Conservation (phyloP, 30 jellyfish, hydroid and myxozoan genomes). For the Phacellophora camtschatica region DNA sequence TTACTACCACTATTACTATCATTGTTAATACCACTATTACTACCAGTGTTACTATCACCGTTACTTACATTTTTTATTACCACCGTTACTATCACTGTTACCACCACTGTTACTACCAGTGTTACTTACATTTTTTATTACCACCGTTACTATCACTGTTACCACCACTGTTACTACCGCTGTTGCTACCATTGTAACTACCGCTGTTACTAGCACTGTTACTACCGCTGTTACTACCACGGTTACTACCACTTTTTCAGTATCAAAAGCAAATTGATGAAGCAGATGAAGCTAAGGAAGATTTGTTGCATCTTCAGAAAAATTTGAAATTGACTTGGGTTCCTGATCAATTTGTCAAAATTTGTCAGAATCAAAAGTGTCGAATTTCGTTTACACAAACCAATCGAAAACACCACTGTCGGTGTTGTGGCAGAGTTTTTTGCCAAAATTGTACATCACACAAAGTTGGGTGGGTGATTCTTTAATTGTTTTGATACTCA, state of each 20-base stretch:
- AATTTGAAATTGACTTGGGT: slow-evolving; percentile 72
- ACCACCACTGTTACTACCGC: slow-evolving; percentile 3
- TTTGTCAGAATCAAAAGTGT: slow-evolving; percentile 74
- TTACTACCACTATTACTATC: not conserved
- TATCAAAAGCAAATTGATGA: slow-evolving; percentile 42
- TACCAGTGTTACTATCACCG: slow-evolving; percentile 1
- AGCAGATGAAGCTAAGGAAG: slow-evolving; percentile 43
- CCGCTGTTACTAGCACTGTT: not conserved
- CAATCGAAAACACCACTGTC: slow-evolving; percentile 80
- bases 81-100: slow-evolving; percentile 1
- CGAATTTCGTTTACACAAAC: slow-evolving; percentile 70
- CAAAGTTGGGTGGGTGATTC: slow-evolving; percentile 44
- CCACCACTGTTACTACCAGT: not conserved
- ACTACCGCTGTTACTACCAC: not conserved
- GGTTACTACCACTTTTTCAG: not conserved
- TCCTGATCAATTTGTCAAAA: slow-evolving; percentile 66
- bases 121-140: not conserved
- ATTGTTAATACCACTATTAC: not conserved
- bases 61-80: too few relatives aligned
- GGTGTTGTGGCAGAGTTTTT: slow-evolving; percentile 86
- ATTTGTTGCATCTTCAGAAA: slow-evolving; percentile 49
- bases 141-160: slow-evolving; percentile 3
- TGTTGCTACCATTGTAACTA: not conserved
- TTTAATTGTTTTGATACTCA: not conserved
- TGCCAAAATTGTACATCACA: slow-evolving; percentile 59